Base-by-base conservation (phyloP, 2,113 vertebrate genomes). In the Mastomys coucha region DNA sequence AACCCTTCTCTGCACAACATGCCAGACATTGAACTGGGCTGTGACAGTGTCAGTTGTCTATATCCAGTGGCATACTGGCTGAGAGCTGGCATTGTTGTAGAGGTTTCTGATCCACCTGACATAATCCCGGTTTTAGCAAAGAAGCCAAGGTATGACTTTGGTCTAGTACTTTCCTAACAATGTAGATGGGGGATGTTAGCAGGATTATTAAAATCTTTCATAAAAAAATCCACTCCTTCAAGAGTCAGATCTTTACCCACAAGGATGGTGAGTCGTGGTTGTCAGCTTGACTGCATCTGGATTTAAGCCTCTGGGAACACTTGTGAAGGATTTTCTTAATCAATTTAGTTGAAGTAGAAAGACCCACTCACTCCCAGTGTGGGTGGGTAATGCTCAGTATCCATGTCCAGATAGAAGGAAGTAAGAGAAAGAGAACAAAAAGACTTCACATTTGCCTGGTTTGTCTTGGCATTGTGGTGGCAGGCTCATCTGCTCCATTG, bases 91-190 rank as follows among this genome's bases (percentile, higher is more conserved):
- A 5, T 19, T 8, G 39, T 5, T 28, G 16, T 33, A 11, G 11
- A 45, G 4, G 60, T 39, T 8, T 91, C 94, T 78, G 16, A 80
- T 33, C 36, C 16, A 36, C 5, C 33, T 7, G 3, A 82, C 28
- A 13, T 39, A 19, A 81, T 72, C 17, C 45, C 72, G 72, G 63
- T 7, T 7, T 22, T 26, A 1, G 10, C 1, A 1, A 9, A 24
- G 10, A 20, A 3, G 9, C 11, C 0, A 1, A 1, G 3, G 10
- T 9, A 4, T 42, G n/a, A 56, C 91, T 51, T 11, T 72, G 7
- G 0, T 45, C 42, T 9, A 17, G 24, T 9, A 20, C 9, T 42
- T 53, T 70, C 19, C 2, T 22, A 4, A 20, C 24, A 31, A 22
- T n/a, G 6, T 0, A 5, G 39, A 69, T 12, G 72, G 16, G 28